Conservation (phyloP, 1,140 invertebrate species). For the Magallana gigas region DNA sequence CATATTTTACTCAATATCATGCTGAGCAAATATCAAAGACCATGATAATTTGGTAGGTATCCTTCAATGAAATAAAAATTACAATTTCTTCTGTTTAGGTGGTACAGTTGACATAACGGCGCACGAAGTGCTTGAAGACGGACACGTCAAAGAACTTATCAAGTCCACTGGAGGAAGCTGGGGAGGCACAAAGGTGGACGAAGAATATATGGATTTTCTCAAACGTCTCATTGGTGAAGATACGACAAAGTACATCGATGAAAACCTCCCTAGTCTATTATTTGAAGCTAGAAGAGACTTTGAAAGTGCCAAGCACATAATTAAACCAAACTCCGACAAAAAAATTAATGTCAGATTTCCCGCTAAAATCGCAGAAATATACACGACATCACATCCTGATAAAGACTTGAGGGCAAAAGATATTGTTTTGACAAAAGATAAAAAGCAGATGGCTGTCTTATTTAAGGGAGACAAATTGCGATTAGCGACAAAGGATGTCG, state of each 20-base stretch:
- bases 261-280: neutral
- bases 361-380: neutral
- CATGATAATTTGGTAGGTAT: too few species aligned
- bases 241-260: neutral
- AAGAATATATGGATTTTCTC: neutral
- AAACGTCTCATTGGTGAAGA: neutral
- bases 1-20: too few species aligned
- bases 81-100: neutral
- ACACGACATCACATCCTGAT: neutral
- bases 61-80: too few species aligned
- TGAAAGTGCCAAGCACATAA: neutral
- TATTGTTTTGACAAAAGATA: neutral
- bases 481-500: neutral
- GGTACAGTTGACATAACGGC: constrained; percentile 48
- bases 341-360: neutral
- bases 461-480: constrained; percentile 18
- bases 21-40: too few species aligned
- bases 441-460: neutral
- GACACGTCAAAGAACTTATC: constrained; percentile 1
- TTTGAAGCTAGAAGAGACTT: neutral
- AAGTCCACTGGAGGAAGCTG: constrained; percentile 31
- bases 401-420: neutral
- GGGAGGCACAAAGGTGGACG: constrained; percentile 38
- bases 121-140: constrained; percentile 26
- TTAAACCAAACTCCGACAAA: neutral